These are phyloP conservation scores for Coendou prehensilis DNA, from an alignment of 2,797 vertebrate genomes.

Conservation along the genomic window DNA sequence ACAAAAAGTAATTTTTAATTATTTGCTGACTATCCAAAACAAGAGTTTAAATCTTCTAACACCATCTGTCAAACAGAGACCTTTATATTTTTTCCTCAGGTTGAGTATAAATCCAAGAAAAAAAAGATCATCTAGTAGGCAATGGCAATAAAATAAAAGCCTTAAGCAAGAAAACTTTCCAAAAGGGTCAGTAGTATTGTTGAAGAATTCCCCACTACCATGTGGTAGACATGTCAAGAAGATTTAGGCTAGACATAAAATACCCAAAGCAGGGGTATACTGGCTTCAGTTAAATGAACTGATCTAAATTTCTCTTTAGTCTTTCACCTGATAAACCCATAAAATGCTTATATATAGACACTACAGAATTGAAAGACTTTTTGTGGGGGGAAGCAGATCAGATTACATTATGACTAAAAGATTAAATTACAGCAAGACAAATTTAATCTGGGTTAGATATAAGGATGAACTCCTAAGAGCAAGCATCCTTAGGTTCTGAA, in stretches of 20 bases:
- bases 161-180: conserved; percentile 67
- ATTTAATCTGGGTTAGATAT: conserved; percentile 35
- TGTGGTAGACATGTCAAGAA: conserved; percentile 12
- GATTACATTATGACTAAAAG: conserved; percentile 45
- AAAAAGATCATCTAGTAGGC: conserved; percentile 68
- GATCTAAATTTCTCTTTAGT: conserved; percentile 56
- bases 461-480: background rate
- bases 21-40: conserved; percentile 47
- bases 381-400: background rate
- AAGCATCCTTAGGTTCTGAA: conserved; percentile 28
- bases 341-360: conserved; percentile 41
- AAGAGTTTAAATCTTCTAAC: conserved; percentile 56
- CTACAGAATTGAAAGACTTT: conserved; percentile 9
- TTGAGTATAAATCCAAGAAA: conserved; percentile 66
- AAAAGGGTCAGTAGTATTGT: conserved; percentile 62
- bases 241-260: conserved; percentile 67
- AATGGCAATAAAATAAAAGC: conserved; percentile 72
- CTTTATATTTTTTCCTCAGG: conserved; percentile 57
- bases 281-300: conserved; percentile 53
- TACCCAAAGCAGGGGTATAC: background rate
- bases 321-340: conserved; percentile 1
- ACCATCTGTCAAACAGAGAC: conserved; percentile 63
- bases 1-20: conserved; percentile 47
- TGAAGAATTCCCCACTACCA: conserved; percentile 51
- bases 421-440: background rate